Evolutionary conservation across 2,888 invertebrate species (phyloP).

Genomic region (Acanthosepion esculentum): DNA sequence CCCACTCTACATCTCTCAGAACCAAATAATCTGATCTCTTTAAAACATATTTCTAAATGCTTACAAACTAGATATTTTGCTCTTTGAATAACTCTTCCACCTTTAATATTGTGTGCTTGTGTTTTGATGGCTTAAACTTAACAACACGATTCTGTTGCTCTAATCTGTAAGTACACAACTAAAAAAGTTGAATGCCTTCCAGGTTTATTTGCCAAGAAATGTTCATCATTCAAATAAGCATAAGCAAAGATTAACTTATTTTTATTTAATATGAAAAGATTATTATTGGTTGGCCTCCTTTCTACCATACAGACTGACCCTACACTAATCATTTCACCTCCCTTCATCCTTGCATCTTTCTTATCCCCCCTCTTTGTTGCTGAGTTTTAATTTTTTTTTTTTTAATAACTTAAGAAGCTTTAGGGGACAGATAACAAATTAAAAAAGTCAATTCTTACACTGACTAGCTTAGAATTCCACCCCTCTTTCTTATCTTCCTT

Average conservation of each 20-base stretch:
- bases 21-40: background rate
- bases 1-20: background rate
- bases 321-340: background rate
- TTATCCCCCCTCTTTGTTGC: background rate
- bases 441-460: background rate
- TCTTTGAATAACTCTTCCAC: background rate
- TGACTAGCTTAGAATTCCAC: background rate
- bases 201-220: background rate
- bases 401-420: background rate
- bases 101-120: background rate
- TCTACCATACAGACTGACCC: background rate
- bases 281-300: background rate
- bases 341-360: background rate
- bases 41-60: background rate
- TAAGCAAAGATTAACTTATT: background rate
- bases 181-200: background rate
- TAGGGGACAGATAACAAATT: background rate
- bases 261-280: background rate
- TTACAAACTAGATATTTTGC: background rate
- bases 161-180: background rate
- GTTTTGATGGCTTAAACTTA: background rate
- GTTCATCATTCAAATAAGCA: background rate
- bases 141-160: background rate
- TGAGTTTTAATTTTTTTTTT: background rate
- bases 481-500: background rate